Percentiles rank a stretch among this genome's conserved stretches.
Evolutionary conservation across 2,888 invertebrate species (phyloP).

Genomic region (Melieria crassipennis): DNA sequence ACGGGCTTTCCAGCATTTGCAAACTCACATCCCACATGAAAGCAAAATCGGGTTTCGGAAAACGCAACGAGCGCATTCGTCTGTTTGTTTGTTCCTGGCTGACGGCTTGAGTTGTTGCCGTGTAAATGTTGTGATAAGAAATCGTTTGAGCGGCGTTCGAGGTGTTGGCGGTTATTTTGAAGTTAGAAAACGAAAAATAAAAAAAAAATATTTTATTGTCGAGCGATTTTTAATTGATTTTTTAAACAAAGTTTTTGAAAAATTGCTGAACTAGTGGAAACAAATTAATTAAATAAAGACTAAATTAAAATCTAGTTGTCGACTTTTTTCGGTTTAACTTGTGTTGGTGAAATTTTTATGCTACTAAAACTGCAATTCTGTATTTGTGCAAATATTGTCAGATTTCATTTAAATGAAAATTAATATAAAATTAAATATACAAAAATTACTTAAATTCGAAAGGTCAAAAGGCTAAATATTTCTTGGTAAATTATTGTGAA

Average conservation of each 20-base stretch:
- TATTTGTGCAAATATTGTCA: no score
- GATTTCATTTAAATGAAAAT: no score
- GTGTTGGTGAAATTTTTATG: no score
- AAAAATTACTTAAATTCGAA: no score
- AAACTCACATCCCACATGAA: background rate
- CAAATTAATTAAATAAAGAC: no score
- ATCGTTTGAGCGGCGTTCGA: constrained; percentile 3
- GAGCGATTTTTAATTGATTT: background rate
- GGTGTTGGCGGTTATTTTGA: background rate
- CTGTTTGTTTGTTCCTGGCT: background rate
- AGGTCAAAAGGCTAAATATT: no score
- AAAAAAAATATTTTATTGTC: background rate
- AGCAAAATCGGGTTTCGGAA: constrained; percentile 10
- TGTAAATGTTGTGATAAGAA: constrained; percentile 3
- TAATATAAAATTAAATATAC: no score
- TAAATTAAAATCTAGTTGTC: no score
- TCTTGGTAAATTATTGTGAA: no score
- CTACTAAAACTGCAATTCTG: no score
- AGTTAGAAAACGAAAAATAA: background rate
- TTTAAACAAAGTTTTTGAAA: background rate
- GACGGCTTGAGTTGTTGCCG: constrained; percentile 15
- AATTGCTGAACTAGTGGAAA: background rate
- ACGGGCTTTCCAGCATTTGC: constrained; percentile 52
- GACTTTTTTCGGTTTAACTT: no score
- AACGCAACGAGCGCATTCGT: constrained; percentile 15